Conservation (phyloP, 2,113 vertebrate genomes). For the Macrotis lagotis region DNA sequence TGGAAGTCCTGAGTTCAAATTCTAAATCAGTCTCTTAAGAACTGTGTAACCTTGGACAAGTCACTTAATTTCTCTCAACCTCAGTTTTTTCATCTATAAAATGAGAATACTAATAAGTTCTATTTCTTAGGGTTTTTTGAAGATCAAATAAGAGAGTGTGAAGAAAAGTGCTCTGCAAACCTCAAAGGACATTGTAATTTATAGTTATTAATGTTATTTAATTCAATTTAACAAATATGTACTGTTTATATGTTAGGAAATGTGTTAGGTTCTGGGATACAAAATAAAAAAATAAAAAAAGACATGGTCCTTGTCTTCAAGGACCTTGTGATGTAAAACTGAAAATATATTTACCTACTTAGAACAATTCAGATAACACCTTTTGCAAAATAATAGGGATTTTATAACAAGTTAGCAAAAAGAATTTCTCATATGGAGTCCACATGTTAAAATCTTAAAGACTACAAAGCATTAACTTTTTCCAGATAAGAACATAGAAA, state of each 20-base stretch:
- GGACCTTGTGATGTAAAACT: not conserved
- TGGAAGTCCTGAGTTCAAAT: not conserved
- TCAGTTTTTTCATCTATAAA: not conserved
- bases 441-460: not conserved
- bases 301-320: not conserved
- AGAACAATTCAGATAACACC: not conserved
- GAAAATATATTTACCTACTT: not conserved
- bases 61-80: not conserved
- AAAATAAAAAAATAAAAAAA: not conserved
- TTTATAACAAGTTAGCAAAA: not conserved
- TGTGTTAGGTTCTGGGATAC: not conserved
- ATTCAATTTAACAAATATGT: not conserved
- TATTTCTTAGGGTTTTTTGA: not conserved
- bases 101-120: not conserved
- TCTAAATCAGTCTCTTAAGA: not conserved
- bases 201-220: not conserved
- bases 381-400: not conserved
- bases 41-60: not conserved
- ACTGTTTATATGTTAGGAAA: not conserved
- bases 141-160: not conserved
- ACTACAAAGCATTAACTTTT: not conserved
- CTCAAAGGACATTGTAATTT: not conserved
- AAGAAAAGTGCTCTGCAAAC: not conserved
- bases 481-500: not conserved
- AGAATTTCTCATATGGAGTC: conserved; percentile 17